Conservation (phyloP, 2,113 vertebrate species). For the Neolamprologus tretocephalus region DNA sequence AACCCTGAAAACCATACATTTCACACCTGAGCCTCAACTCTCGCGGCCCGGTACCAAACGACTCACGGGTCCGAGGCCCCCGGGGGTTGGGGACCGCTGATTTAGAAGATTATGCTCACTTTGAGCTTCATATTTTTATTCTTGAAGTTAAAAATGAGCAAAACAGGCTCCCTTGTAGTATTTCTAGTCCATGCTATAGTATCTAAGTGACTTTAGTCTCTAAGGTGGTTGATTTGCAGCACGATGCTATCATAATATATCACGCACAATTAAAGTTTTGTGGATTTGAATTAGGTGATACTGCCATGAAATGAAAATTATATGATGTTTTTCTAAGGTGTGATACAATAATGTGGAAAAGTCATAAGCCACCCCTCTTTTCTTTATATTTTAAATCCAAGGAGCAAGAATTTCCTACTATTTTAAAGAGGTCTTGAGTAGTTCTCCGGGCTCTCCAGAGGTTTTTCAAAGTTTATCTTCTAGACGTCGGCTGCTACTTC, state of each 20-base stretch:
- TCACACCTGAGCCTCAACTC: background rate
- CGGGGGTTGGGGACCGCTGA: fast-evolving
- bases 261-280: background rate
- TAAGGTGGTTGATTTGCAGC: background rate
- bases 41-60: fast-evolving
- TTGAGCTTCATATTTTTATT: background rate
- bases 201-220: background rate
- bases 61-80: fast-evolving
- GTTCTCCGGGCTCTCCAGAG: background rate
- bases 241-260: background rate
- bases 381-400: background rate
- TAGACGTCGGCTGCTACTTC: background rate
- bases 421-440: background rate
- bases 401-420: background rate
- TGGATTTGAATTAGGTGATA: background rate
- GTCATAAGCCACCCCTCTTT: background rate
- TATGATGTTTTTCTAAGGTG: background rate
- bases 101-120: background rate
- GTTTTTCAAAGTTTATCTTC: background rate
- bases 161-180: background rate
- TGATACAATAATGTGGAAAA: background rate
- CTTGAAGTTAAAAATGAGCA: background rate
- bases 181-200: background rate
- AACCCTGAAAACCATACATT: background rate
- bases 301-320: background rate